phyloP scores from a whole-genome alignment of 2,113 vertebrate species.

The Ascaphus truei region DNA sequence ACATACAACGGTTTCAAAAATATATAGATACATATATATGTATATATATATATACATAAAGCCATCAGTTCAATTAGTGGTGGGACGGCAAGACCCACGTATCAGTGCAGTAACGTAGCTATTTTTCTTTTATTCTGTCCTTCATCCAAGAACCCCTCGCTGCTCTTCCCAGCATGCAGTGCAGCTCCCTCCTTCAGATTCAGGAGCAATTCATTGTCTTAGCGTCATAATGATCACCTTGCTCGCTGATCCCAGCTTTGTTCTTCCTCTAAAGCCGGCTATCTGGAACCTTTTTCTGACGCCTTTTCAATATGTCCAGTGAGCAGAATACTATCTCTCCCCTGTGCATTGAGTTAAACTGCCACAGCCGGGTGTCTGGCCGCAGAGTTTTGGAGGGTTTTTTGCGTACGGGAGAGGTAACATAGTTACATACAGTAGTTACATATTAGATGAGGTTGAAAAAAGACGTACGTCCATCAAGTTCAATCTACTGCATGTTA shows the following conservation, averaged over 20 bases:
- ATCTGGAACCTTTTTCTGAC: conserved; percentile 55
- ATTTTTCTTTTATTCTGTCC: conserved; percentile 51
- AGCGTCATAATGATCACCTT: conserved; percentile 57
- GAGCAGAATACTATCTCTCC: conserved; percentile 65
- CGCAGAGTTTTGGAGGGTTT: conserved; percentile 56
- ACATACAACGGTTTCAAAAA: too few relatives aligned
- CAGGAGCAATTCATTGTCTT: conserved; percentile 75
- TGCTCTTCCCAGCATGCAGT: conserved; percentile 61
- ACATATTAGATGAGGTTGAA: too few relatives aligned
- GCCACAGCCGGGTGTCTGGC: conserved; percentile 62
- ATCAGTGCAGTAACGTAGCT: conserved; percentile 52
- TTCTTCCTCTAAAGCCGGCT: conserved; percentile 64
- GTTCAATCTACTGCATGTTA: too few relatives aligned
- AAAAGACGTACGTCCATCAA: too few relatives aligned
- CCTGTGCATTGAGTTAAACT: conserved; percentile 61
- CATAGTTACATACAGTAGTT: too few relatives aligned
- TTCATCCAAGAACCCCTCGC: conserved; percentile 54
- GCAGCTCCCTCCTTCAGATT: conserved; percentile 64
- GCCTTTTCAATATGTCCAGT: conserved; percentile 57
- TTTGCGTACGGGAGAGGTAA: conserved; percentile 52
- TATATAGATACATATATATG: too few relatives aligned
- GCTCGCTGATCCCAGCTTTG: conserved; percentile 70
- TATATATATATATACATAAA: not conserved
- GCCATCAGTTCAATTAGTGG: conserved; percentile 47
- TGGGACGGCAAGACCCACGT: conserved; percentile 47